These are phyloP conservation scores for Hemichromis elongatus DNA, from an alignment of 2,113 vertebrate genomes.

Conservation along the genomic window DNA sequence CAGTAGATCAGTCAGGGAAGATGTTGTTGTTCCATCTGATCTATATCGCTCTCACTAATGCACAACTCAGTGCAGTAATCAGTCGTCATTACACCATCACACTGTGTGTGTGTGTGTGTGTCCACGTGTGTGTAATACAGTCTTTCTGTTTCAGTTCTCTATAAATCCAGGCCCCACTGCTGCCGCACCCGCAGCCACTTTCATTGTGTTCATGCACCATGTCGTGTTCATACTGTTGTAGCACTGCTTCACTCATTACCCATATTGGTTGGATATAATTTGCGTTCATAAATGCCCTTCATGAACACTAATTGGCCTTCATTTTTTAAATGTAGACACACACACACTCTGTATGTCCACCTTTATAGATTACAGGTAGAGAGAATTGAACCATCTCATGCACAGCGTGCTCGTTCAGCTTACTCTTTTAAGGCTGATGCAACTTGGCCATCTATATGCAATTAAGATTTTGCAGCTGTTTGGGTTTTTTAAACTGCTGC, in stretches of 20 bases:
- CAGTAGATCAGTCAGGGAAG: slow-evolving; percentile 2
- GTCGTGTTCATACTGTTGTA: slow-evolving; percentile 1
- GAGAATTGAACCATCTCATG: background rate
- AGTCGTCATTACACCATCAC: slow-evolving; percentile 25
- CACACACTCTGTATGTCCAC: background rate
- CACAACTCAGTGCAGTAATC: slow-evolving; percentile 7
- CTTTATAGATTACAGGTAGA: background rate
- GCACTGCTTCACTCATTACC: slow-evolving; percentile 6
- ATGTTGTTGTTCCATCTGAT: slow-evolving; percentile 21
- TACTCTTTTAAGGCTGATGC: background rate
- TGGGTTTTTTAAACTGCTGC: background rate
- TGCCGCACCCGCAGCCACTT: background rate
- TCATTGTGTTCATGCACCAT: slow-evolving; percentile 5
- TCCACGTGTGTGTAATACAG: background rate
- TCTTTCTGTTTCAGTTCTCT: background rate
- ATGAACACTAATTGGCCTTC: background rate
- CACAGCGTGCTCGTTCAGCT: background rate
- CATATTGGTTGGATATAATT: background rate
- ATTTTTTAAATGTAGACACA: background rate
- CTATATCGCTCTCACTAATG: slow-evolving; percentile 18
- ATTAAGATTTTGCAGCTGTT: background rate
- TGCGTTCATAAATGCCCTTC: background rate
- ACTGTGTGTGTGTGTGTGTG: background rate
- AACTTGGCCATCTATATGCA: background rate
- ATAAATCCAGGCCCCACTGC: background rate